Percentiles rank a stretch among this genome's conserved stretches.
Conservation (phyloP, 1,140 invertebrate species). For the Drosophila lacertosa region DNA sequence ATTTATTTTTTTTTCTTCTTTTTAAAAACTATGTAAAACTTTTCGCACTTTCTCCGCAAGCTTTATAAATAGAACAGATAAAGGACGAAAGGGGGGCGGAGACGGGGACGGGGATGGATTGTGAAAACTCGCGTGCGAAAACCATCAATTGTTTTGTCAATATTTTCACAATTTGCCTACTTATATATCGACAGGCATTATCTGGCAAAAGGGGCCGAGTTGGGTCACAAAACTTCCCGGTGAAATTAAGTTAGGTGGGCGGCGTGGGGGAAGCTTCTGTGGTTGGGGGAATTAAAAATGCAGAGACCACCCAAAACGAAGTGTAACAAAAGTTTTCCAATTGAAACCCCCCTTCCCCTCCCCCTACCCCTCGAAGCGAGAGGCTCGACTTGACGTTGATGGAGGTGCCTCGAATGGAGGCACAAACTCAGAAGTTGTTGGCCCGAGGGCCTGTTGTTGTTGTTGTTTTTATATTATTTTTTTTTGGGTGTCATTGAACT, state of each 20-base stretch:
- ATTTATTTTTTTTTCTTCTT: background rate
- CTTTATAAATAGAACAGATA: constrained; percentile 36
- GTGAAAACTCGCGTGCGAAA: constrained; percentile 58
- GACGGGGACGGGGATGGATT: background rate
- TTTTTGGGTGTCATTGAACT: constrained; percentile 78
- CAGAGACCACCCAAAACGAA: constrained; percentile 35
- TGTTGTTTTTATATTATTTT: constrained; percentile 41
- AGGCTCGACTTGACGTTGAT: constrained; percentile 67
- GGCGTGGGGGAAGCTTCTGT: no score
- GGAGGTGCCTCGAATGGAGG: constrained; percentile 49
- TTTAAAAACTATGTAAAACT: constrained; percentile 50
- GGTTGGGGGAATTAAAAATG: constrained; percentile 59
- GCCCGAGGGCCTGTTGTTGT: constrained; percentile 52
- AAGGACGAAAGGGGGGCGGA: background rate
- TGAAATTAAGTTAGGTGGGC: constrained; percentile 41
- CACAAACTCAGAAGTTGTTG: constrained; percentile 45
- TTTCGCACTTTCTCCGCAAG: constrained; percentile 16
- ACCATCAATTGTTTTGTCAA: constrained; percentile 78
- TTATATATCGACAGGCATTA: constrained; percentile 52
- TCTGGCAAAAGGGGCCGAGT: constrained; percentile 23
- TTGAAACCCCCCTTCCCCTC: constrained; percentile 58
- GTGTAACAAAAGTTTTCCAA: constrained; percentile 80
- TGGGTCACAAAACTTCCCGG: constrained; percentile 54
- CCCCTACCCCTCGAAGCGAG: background rate
- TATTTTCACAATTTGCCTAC: constrained; percentile 77